Percentiles rank a stretch among this genome's conserved stretches.
These are phyloP conservation scores for Morus bassanus DNA, from an alignment of 2,797 vertebrate species.

Conservation along the genomic window DNA sequence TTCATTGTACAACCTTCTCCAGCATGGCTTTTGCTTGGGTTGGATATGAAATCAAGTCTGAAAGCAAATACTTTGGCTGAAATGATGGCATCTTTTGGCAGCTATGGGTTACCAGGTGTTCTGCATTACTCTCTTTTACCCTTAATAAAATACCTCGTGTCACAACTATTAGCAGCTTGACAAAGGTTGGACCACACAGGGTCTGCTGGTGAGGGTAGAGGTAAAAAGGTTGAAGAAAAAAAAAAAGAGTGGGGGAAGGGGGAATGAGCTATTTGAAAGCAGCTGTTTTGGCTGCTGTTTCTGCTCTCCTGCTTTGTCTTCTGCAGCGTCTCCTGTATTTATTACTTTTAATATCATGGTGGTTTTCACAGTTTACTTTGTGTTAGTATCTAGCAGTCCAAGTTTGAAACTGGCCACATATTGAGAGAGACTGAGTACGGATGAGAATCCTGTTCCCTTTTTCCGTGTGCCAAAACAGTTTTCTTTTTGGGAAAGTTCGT, in stretches of 20 bases:
- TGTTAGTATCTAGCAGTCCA: not conserved
- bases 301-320: not conserved
- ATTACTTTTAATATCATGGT: not conserved
- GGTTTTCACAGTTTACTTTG: not conserved
- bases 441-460: not conserved
- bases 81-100: slow-evolving; percentile 47
- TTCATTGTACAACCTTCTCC: not conserved
- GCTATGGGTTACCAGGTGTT: slow-evolving; percentile 44
- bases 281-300: not conserved
- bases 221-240: not conserved
- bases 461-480: not conserved
- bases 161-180: not conserved
- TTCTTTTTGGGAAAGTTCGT: not conserved
- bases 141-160: slow-evolving; percentile 25
- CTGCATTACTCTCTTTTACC: slow-evolving; percentile 46
- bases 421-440: not conserved
- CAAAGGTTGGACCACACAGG: slow-evolving; percentile 37
- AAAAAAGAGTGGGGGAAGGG: not conserved
- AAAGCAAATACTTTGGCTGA: slow-evolving; percentile 40
- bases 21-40: not conserved
- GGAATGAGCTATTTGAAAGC: not conserved
- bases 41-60: not conserved
- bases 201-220: not conserved
- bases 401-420: not conserved
- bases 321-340: not conserved